Conservation (phyloP, 1,140 invertebrate genomes). For the Drosophila auraria region DNA sequence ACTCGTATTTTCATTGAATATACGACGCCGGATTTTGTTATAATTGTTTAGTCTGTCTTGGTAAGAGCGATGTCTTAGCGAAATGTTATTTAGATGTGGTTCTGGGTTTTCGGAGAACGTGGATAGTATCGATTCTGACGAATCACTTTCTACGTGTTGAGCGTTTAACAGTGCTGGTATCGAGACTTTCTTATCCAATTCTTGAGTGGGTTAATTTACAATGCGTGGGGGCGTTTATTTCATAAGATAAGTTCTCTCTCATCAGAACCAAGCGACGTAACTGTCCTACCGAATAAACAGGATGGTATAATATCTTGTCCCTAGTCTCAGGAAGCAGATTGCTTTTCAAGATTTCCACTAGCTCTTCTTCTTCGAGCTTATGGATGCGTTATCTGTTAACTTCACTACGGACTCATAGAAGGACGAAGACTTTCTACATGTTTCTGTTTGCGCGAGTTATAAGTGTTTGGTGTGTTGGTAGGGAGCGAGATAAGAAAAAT, state of each 20-base stretch:
- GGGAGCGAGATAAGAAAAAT: too few species aligned
- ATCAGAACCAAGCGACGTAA: neutral
- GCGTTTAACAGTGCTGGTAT: neutral
- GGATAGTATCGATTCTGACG: neutral
- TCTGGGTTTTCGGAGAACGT: neutral
- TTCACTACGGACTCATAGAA: too few species aligned
- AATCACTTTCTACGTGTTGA: too few species aligned
- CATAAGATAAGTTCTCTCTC: neutral
- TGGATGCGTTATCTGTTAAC: too few species aligned
- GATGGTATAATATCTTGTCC: conserved; percentile 1
- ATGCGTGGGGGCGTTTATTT: neutral
- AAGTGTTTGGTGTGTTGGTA: too few species aligned
- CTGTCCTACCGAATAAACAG: neutral
- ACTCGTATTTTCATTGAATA: neutral
- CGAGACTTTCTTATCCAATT: neutral
- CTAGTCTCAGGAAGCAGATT: neutral
- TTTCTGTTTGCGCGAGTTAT: neutral
- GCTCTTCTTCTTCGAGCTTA: too few species aligned
- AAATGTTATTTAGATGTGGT: neutral
- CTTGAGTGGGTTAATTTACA: neutral
- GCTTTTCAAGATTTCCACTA: too few species aligned
- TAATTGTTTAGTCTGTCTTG: conserved; percentile 1
- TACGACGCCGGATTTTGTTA: neutral
- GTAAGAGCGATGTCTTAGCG: neutral
- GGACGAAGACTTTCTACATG: neutral